Base-by-base conservation (phyloP, 1,140 invertebrate genomes). In the Drosophila orena region DNA sequence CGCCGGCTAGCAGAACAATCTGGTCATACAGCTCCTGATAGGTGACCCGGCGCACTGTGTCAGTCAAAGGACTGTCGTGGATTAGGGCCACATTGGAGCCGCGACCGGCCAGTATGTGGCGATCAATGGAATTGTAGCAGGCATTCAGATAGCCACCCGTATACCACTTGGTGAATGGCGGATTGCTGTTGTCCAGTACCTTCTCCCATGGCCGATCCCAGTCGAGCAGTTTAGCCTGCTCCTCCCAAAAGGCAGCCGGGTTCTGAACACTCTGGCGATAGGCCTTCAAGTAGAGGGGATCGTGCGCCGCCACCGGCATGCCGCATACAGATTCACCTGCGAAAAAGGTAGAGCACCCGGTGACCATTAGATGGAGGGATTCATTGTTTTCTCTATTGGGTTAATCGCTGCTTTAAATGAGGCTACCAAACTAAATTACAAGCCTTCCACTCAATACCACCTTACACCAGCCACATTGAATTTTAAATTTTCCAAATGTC, bases 151-250 rank as follows among this genome's bases (percentile, higher is more conserved):
- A 96, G 4, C 97, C 98, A 2, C 97, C 97, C 1, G 96, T 95
- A 93, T 94, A 97, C 98, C 98, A 98, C 95, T 97, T 97, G 10
- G 97, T 97, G 79, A 97, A 98, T 1, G 97, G 97, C 20, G 95
- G 94, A 79, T 97, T 95, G 12, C 94, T 95, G 78, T 97, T 95
- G 80, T 98, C 97, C 55, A 98, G 79, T 4, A 98, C 97, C 91
- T 95, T 95, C 11, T 90, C 60, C 96, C 97, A 98, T 0, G 96
- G 95, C 78, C 95, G 97, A 15, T 94, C 94, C 98, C 98, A 99
- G 20, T 95, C 94, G 1, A 98, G 86, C 57, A 93, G 93, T 3
- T 95, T 70, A 0, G 94, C 97, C 11, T 97, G 94, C 79, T 98
- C 95, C 5, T 93, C 94, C 97, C 97, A 99, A 93, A 98, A 98